phyloP scores from a whole-genome alignment of 2,888 invertebrate genomes.

The Myopa testacea region DNA sequence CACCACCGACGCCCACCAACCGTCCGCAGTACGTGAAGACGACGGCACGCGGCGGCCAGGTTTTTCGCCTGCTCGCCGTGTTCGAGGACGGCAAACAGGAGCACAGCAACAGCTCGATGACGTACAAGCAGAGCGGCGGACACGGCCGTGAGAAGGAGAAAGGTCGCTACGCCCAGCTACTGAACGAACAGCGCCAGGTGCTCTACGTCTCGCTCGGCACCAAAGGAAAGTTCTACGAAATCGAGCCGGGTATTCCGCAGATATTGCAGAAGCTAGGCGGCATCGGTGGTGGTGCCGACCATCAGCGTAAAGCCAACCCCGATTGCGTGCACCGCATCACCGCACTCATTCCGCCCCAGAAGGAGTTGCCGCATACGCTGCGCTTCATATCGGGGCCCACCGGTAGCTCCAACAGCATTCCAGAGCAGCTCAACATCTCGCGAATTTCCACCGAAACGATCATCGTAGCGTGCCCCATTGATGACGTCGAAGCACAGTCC shows the following conservation, averaged over 20 bases:
- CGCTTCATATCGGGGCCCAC: conserved; percentile 66
- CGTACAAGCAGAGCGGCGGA: conserved; percentile 49
- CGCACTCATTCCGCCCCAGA: conserved; percentile 59
- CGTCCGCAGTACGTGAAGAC: conserved; percentile 75
- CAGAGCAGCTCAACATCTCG: conserved; percentile 64
- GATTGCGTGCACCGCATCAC: conserved; percentile 68
- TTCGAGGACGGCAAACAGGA: conserved; percentile 76
- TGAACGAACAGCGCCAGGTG: conserved; percentile 79
- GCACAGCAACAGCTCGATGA: conserved; percentile 46
- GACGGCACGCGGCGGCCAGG: conserved; percentile 79
- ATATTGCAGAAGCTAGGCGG: conserved; percentile 60
- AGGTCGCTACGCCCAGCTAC: conserved; percentile 78
- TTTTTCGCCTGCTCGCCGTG: conserved; percentile 79
- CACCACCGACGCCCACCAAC: conserved; percentile 50
- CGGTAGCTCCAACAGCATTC: conserved; percentile 59
- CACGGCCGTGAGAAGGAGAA: conserved; percentile 67
- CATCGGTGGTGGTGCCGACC: conserved; percentile 49
- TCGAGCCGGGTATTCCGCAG: conserved; percentile 72
- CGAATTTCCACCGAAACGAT: conserved; percentile 64
- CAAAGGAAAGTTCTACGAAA: conserved; percentile 80
- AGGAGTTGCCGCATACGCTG: conserved; percentile 62
- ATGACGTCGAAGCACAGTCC: conserved; percentile 68
- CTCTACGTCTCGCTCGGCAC: conserved; percentile 81
- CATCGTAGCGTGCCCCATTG: conserved; percentile 70
- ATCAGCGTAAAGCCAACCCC: conserved; percentile 62